phyloP scores from a whole-genome alignment of 1,140 invertebrate genomes.

The Drosophila varians region DNA sequence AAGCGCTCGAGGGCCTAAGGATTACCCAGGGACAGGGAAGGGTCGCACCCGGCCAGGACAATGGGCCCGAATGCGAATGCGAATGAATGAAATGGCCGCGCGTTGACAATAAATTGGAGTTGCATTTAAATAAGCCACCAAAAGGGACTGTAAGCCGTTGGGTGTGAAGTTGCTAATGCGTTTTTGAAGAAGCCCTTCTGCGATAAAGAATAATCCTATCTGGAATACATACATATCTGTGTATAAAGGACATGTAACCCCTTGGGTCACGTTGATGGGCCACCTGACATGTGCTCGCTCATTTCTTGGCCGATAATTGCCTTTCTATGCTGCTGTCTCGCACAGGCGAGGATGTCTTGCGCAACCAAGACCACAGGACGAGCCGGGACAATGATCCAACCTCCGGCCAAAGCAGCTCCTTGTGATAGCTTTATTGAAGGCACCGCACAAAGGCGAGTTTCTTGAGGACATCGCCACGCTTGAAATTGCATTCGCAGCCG shows the following conservation, averaged over 20 bases:
- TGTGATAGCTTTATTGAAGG: slow-evolving; percentile 47
- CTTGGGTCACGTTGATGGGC: slow-evolving; percentile 31
- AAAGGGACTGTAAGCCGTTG: slow-evolving; percentile 26
- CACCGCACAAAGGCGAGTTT: slow-evolving; percentile 26
- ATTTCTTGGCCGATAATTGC: slow-evolving; percentile 37
- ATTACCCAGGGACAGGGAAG: slow-evolving; percentile 50
- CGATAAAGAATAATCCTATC: not conserved
- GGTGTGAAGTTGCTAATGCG: slow-evolving; percentile 72
- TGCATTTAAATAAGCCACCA: slow-evolving; percentile 73
- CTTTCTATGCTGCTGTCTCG: slow-evolving; percentile 21
- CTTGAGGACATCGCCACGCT: slow-evolving; percentile 27
- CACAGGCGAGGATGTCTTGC: slow-evolving; percentile 28
- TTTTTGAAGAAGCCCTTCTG: slow-evolving; percentile 37
- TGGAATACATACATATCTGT: not conserved
- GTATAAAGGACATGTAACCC: slow-evolving; percentile 4
- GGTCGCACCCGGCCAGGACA: slow-evolving; percentile 52
- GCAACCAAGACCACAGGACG: slow-evolving; percentile 28
- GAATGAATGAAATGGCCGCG: slow-evolving; percentile 62
- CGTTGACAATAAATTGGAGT: slow-evolving; percentile 80
- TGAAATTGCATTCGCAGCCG: slow-evolving; percentile 8
- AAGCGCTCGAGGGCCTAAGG: slow-evolving; percentile 59
- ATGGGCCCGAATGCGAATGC: slow-evolving; percentile 63
- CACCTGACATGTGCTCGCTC: slow-evolving; percentile 39
- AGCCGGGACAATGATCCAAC: slow-evolving; percentile 19
- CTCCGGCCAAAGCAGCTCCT: slow-evolving; percentile 13